Percentiles rank a stretch among this genome's conserved stretches.
Evolutionary conservation across 2,113 vertebrate genomes (phyloP).

Genomic region (Madoqua kirkii): DNA sequence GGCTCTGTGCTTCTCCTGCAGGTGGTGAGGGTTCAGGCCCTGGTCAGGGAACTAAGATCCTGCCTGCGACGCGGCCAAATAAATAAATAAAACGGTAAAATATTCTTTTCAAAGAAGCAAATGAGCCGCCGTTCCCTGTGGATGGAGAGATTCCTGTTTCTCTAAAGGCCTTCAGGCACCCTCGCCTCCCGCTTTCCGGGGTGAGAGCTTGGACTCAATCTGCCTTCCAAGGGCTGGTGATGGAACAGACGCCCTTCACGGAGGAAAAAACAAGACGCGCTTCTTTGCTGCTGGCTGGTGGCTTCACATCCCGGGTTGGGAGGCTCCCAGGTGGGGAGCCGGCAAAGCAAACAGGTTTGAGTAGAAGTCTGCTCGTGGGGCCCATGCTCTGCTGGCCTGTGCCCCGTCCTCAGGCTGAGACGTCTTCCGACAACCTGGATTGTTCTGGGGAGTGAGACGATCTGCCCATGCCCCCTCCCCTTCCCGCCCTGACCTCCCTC

Average conservation of each 20-base stretch:
- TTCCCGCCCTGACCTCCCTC: neutral
- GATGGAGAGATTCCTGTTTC: neutral
- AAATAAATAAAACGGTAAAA: neutral
- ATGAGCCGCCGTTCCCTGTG: no score
- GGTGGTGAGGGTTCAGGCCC: neutral
- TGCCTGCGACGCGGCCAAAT: rapidly evolving
- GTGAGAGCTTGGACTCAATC: neutral
- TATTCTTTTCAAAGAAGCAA: neutral
- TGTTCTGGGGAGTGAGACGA: neutral
- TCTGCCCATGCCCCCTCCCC: neutral
- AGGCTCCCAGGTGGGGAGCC: neutral
- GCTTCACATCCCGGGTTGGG: neutral
- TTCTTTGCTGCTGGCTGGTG: neutral
- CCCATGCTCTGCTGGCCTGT: neutral
- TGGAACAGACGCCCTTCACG: neutral
- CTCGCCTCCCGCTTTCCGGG: neutral
- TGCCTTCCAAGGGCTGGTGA: rapidly evolving
- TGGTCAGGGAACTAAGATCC: neutral
- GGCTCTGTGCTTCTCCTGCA: neutral
- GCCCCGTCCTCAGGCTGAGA: neutral
- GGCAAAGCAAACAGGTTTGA: neutral
- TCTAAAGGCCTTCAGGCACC: neutral
- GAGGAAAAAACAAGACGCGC: neutral
- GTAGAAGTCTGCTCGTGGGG: neutral
- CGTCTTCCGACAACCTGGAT: constrained; percentile 18